Conservation (phyloP, 2,888 invertebrate species). For the Elaeidobius kamerunicus region DNA sequence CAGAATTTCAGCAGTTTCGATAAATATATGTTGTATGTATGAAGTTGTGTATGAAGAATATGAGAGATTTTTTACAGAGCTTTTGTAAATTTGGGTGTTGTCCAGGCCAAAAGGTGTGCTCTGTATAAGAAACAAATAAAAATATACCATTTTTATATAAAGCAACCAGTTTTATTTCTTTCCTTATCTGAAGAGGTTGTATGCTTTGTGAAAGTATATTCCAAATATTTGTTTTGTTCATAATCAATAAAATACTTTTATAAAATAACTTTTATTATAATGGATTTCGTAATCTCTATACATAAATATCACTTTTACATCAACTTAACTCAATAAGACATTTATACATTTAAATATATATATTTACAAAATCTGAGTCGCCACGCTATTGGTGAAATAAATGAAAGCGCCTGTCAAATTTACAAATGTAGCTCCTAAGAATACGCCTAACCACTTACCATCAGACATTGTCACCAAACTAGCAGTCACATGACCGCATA, state of each 20-base stretch:
- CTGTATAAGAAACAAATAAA: not conserved
- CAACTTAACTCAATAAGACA: not conserved
- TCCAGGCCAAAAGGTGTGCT: too few relatives aligned
- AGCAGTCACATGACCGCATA: slow-evolving; percentile 74
- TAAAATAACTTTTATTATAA: slow-evolving; percentile 9
- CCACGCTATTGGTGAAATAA: slow-evolving; percentile 70
- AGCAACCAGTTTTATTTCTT: not conserved
- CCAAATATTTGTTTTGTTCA: too few relatives aligned
- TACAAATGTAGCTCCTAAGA: slow-evolving; percentile 66
- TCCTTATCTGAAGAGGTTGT: not conserved
- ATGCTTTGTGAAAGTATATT: too few relatives aligned
- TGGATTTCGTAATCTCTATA: slow-evolving; percentile 12
- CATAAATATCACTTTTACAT: slow-evolving; percentile 22
- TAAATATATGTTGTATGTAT: too few relatives aligned
- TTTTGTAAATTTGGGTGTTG: too few relatives aligned
- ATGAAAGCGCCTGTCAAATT: slow-evolving; percentile 71
- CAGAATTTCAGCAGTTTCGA: too few relatives aligned
- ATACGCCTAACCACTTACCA: slow-evolving; percentile 73
- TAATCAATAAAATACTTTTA: not conserved
- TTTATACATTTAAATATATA: slow-evolving; percentile 27
- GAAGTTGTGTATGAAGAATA: not conserved
- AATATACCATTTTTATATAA: not conserved
- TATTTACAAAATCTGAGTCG: slow-evolving; percentile 59
- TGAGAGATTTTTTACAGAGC: not conserved
- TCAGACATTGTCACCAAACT: slow-evolving; percentile 67